These are phyloP conservation scores for Saccostrea echinata DNA, from an alignment of 1,140 invertebrate species.

Conservation along the genomic window DNA sequence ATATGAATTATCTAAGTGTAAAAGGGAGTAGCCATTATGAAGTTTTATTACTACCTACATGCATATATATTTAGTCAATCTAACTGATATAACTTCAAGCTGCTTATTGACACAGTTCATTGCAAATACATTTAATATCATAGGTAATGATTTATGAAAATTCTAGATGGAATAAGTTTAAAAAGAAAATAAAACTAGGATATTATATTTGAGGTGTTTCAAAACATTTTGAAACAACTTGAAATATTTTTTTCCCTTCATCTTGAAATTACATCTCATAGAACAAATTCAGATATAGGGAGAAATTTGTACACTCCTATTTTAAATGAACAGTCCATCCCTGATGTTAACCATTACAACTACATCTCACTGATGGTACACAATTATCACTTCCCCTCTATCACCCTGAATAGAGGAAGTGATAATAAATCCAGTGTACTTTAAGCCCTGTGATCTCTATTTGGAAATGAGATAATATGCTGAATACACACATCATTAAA, in stretches of 20 bases:
- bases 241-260: neutral
- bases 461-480: slow-evolving; percentile 27
- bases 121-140: neutral
- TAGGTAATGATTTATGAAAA: neutral
- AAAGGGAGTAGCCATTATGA: neutral
- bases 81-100: neutral
- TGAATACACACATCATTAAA: slow-evolving; percentile 21
- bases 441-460: slow-evolving; percentile 21
- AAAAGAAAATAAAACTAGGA: neutral
- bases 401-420: neutral
- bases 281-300: neutral
- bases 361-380: neutral
- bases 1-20: slow-evolving; percentile 10
- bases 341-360: neutral
- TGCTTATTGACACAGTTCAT: neutral
- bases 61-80: neutral
- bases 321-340: no score
- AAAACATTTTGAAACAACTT: neutral
- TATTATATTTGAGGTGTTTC: neutral
- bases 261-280: no score
- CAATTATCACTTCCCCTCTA: slow-evolving; percentile 18
- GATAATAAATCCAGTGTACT: slow-evolving; percentile 1
- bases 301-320: neutral
- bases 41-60: neutral
- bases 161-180: neutral